Percentiles rank a stretch among this genome's conserved stretches.
Conservation (phyloP, 2,797 vertebrate species). For the Pangasius mekongensis region DNA sequence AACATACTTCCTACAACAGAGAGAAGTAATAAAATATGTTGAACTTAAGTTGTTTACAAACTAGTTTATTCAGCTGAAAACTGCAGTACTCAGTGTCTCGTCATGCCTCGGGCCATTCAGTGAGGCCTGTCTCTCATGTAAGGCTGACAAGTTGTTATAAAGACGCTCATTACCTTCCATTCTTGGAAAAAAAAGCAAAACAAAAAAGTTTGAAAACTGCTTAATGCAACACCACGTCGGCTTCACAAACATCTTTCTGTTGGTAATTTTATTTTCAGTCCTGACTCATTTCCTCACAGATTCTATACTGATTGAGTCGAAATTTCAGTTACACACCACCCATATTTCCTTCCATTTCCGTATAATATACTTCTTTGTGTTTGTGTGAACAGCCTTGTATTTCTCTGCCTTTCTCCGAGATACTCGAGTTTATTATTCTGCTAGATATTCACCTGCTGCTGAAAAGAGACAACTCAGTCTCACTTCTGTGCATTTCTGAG, state of each 20-base stretch:
- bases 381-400: not conserved
- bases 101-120: not conserved
- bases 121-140: slow-evolving; percentile 7
- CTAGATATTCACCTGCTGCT: not conserved
- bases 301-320: not conserved
- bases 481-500: not conserved
- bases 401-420: not conserved
- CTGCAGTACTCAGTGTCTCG: not conserved
- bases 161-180: slow-evolving; percentile 2
- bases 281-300: not conserved
- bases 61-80: not conserved
- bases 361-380: not conserved
- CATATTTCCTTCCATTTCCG: not conserved
- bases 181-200: not conserved
- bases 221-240: not conserved
- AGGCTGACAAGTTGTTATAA: slow-evolving; percentile 2
- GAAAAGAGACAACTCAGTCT: not conserved
- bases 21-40: not conserved
- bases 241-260: not conserved
- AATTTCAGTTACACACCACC: not conserved
- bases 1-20: not conserved
- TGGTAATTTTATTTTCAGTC: slow-evolving; percentile 14
- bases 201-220: not conserved
- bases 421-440: no score
- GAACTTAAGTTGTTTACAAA: slow-evolving; percentile 6